These are phyloP conservation scores for Epinephelus malabaricus DNA, from an alignment of 2,797 vertebrate genomes.

Conservation along the genomic window DNA sequence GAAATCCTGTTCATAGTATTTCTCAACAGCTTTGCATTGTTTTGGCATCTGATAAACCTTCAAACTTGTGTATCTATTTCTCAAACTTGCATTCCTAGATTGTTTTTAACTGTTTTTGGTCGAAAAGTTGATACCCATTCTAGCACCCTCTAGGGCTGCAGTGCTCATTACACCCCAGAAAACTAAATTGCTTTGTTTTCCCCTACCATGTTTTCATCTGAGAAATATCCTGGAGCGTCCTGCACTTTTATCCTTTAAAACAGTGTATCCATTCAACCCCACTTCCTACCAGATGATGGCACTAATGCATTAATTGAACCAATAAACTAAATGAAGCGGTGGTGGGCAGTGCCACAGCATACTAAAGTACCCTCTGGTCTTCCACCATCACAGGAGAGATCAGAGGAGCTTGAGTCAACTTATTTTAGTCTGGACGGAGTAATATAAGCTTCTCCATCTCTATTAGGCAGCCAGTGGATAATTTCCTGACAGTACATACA, in stretches of 20 bases:
- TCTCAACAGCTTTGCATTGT: no score
- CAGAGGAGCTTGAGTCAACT: neutral
- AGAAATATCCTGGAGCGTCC: neutral
- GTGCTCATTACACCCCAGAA: no score
- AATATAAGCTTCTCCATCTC: neutral
- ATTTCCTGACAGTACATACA: neutral
- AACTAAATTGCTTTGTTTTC: no score
- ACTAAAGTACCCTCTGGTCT: neutral
- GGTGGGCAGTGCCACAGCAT: neutral
- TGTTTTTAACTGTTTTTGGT: no score
- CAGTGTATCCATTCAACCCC: neutral
- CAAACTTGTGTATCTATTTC: no score
- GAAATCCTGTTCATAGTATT: no score
- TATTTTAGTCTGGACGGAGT: neutral
- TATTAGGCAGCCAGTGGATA: neutral
- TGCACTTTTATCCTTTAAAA: neutral
- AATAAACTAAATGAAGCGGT: no score
- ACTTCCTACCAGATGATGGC: neutral
- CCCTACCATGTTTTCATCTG: no score
- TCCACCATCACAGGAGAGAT: neutral
- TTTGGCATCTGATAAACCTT: no score
- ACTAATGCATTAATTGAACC: neutral
- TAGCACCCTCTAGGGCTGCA: no score
- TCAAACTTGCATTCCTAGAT: no score
- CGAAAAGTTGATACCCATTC: no score